These are phyloP conservation scores for Alligator mississippiensis DNA, from an alignment of 2,113 vertebrate genomes.

Conservation along the genomic window DNA sequence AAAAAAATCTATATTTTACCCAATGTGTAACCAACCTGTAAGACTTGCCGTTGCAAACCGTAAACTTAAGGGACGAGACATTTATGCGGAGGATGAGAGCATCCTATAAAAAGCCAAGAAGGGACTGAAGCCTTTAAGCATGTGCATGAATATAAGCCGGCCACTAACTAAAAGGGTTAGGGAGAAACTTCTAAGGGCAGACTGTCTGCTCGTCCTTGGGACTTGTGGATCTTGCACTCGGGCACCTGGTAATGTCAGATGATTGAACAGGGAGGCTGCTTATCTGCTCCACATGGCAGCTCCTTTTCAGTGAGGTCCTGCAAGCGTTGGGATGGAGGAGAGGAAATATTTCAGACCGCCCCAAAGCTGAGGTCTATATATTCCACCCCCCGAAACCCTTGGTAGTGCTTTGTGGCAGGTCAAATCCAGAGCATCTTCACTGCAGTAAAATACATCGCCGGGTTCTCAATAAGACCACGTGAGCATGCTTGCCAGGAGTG, in stretches of 20 bases:
- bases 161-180: background rate
- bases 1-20: background rate
- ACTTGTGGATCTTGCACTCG: background rate
- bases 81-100: background rate
- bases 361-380: background rate
- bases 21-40: background rate
- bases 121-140: background rate
- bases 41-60: background rate
- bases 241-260: background rate
- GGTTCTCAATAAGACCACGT: background rate
- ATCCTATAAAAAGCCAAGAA: too few relatives aligned
- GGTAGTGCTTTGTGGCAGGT: background rate
- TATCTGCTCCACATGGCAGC: background rate
- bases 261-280: background rate
- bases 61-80: background rate
- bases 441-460: background rate
- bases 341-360: background rate
- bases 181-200: background rate
- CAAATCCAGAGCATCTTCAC: background rate
- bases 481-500: background rate
- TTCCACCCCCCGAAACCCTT: too few relatives aligned
- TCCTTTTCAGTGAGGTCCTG: background rate
- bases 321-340: background rate
- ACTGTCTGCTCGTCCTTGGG: background rate
- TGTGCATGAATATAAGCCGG: background rate